Percentiles rank a stretch among this genome's conserved stretches.
Evolutionary conservation across 2,113 vertebrate species (phyloP).

Genomic region (Cephalophus harveyi): DNA sequence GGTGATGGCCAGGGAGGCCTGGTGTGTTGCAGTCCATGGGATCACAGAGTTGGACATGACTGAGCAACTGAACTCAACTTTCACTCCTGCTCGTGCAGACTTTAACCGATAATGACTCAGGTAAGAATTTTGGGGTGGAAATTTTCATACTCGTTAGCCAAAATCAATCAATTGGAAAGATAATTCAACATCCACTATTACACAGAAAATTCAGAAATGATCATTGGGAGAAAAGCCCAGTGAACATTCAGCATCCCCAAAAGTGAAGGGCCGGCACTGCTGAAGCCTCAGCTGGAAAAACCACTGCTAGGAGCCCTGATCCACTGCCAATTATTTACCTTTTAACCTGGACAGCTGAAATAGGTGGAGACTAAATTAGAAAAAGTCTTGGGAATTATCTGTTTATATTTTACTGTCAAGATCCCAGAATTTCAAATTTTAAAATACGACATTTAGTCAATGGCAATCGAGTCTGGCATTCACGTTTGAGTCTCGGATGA

Average conservation of each 20-base stretch:
- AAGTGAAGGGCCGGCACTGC: background rate
- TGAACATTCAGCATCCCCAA: background rate
- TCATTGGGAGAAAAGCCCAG: background rate
- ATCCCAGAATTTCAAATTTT: slow-evolving; percentile 6
- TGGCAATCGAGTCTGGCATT: background rate
- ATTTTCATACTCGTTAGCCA: background rate
- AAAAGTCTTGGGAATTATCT: slow-evolving; percentile 3
- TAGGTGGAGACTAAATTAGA: background rate
- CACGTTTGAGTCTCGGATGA: background rate
- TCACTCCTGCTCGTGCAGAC: background rate
- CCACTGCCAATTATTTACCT: background rate
- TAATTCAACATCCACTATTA: background rate
- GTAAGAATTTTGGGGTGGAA: background rate
- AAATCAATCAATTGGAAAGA: slow-evolving; percentile 3
- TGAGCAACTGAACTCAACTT: background rate
- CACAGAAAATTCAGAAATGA: slow-evolving; percentile 14
- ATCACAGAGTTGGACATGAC: background rate
- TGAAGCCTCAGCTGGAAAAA: background rate
- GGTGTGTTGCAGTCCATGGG: background rate
- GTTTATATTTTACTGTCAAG: background rate
- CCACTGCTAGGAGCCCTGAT: background rate
- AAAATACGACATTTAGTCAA: background rate
- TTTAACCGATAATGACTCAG: background rate
- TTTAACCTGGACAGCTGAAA: background rate
- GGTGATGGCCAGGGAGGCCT: background rate